Evolutionary conservation across 2,113 vertebrate genomes (phyloP), one percentile per base, ranked within the genome.

Genomic region (Carlito syrichta): DNA sequence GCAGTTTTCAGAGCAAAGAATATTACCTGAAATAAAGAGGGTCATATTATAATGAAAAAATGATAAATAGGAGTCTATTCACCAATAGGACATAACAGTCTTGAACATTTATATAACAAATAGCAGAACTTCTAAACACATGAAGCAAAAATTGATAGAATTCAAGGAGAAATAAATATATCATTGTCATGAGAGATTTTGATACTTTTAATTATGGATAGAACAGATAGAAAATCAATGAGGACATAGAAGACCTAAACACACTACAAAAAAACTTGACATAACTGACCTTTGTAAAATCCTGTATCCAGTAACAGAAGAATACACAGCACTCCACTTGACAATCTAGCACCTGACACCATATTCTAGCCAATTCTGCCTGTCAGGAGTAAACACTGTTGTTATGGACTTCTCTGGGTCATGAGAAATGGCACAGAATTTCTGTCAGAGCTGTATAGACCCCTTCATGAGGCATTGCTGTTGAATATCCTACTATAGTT

Each of bases 131-230:
- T 86, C n/a, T 17, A 91, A 83, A 78, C 38, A 27, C 32, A 38
- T 63, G 54, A 84, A 93, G 50, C 40, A 94, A 96, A 95, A 94
- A 5, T 2, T 71, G 68, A 66, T 87, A 89, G 32, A 92, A 91
- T 6, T 85, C 40, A 88, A 87, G 6, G 54, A 92, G 35, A 92
- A 85, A 76, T 30, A 77, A 85, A 90, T 71, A 52, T 38, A 86
- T 12, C 76, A 56, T 71, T 90, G 79, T 32, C 78, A 48, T 85
- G 73, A 92, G n/a, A 77, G 63, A 73, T 78, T 85, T 88, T 9
- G 92, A 16, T 5, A 74, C 19, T n/a, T 2, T 52, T 94, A 78
- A 77, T 91, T 77, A 86, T 40, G 82, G 27, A 23, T 48, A 71
- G 32, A 84, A 77, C 30, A 68, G 0, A 77, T 17, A 92, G 27